A percentile compares a stretch with the other conserved stretches of the same genome.
phyloP scores from a whole-genome alignment of 2,113 vertebrate genomes.

The Benitochromis conjunctus region DNA sequence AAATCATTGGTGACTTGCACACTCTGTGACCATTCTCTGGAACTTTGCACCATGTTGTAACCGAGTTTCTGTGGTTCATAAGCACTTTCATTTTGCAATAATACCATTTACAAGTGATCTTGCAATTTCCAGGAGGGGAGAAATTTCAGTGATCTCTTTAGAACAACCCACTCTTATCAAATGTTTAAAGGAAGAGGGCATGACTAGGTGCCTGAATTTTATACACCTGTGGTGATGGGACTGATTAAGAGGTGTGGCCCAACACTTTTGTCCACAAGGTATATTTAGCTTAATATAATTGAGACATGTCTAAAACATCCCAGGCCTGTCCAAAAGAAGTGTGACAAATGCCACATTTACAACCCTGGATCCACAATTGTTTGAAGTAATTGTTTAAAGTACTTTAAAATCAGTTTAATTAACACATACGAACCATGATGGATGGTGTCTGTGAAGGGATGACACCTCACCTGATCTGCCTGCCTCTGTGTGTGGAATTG shows the following conservation, averaged over 20 bases:
- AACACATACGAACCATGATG: neutral
- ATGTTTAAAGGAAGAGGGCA: neutral
- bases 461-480: neutral
- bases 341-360: neutral
- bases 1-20: neutral
- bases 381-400: neutral
- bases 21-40: neutral
- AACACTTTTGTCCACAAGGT: neutral
- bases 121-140: neutral
- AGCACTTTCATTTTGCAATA: neutral
- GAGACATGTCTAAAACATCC: neutral
- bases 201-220: neutral
- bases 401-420: neutral
- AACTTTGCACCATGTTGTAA: neutral
- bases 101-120: neutral
- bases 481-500: neutral
- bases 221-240: neutral
- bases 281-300: neutral
- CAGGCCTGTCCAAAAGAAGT: rapidly evolving
- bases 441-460: neutral
- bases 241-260: neutral
- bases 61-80: neutral
- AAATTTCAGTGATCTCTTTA: neutral
- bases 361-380: neutral
- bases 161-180: neutral